Evolutionary conservation across 2,888 invertebrate species (phyloP), one percentile per base, ranked within the genome.

Genomic region (Oligia strigilis): DNA sequence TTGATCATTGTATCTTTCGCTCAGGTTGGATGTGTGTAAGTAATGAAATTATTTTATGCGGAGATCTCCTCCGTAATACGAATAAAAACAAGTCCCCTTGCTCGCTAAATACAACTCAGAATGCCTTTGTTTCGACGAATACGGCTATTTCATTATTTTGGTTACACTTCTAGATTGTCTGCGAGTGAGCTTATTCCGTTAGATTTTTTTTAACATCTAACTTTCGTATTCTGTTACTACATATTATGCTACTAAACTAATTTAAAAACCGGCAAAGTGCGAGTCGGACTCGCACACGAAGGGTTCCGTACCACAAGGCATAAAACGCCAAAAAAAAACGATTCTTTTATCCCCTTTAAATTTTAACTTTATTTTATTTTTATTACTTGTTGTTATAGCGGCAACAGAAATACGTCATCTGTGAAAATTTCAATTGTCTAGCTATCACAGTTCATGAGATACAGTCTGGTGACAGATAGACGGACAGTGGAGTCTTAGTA

Each of bases 41-140:
- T 73, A 67, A 67, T 66, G 19, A 64, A 66, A 71, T 83, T 72
- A 79, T 84, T 65, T 62, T 19, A 58, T 74, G 66, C 66, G 65
- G 17, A 65, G 58, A 49, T 23, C 13, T 17, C 29, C n/a, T 60
- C n/a, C 46, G 13, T 55, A 52, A 55, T 40, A 70, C 14, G 65
- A 84, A 67, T 69, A n/a, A 66, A 46, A 80, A 46, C 52, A 70
- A 40, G 19, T 43, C n/a, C 14, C n/a, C 17, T n/a, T 13, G 14
- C 1, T 69, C 23, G 52, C 14, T 5, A 43, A 55, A 79, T 49
- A 67, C n/a, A 70, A 46, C 60, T 36, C 46, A 2, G 29, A 46
- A 62, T n/a, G 23, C 17, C 43, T 67, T 72, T 67, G 52, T 81
- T 72, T 19, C 9, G 14, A 49, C 14, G 4, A 72, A 55, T 46